These are phyloP conservation scores for Oxytorus armatus DNA, from an alignment of 2,888 invertebrate species.

Conservation along the genomic window DNA sequence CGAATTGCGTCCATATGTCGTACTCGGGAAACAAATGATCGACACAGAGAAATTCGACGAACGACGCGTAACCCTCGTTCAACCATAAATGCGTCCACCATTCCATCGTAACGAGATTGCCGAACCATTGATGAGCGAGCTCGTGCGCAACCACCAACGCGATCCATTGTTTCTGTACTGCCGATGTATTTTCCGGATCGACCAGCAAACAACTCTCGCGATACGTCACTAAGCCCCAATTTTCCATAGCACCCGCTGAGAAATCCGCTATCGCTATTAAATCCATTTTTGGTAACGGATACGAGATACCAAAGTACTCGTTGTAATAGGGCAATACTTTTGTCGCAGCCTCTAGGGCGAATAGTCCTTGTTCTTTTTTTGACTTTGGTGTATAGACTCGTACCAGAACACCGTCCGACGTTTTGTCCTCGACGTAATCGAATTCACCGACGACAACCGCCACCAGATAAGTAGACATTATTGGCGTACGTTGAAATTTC, in stretches of 20 bases:
- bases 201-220: constrained; percentile 96
- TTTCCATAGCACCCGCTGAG: constrained; percentile 98
- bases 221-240: constrained; percentile 92
- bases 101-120: constrained; percentile 98
- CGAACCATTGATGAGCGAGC: constrained; percentile 99
- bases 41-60: constrained; percentile 97
- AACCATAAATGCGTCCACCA: constrained; percentile 99
- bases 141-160: constrained; percentile 97
- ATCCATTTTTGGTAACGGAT: constrained; percentile 98
- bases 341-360: constrained; percentile 96
- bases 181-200: constrained; percentile 95
- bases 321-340: constrained; percentile 97
- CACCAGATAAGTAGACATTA: constrained; percentile 98
- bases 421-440: constrained; percentile 94
- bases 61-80: constrained; percentile 98
- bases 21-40: constrained; percentile 97
- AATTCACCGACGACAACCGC: constrained; percentile 98
- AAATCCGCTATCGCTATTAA: constrained; percentile 98
- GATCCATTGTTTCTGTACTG: constrained; percentile 93
- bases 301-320: constrained; percentile 97
- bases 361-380: constrained; percentile 95
- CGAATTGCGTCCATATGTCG: constrained; percentile 98
- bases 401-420: constrained; percentile 92
- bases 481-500: constrained; percentile 93
- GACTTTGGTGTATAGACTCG: constrained; percentile 95